Conservation (phyloP, 2,888 invertebrate species). For the Chirona hameri region DNA sequence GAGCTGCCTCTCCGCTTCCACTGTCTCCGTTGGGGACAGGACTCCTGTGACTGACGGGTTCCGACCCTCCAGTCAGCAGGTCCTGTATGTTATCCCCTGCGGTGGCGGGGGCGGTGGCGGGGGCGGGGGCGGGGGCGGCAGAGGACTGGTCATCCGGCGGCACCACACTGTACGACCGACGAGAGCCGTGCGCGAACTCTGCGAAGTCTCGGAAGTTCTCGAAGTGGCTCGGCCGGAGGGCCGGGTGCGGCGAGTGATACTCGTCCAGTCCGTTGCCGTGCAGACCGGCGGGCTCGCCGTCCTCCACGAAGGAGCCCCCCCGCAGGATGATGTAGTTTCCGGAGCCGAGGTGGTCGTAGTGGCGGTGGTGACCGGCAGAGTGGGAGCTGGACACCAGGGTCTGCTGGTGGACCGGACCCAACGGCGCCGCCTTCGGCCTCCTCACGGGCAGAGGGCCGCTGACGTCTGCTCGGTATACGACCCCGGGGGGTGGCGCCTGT, state of each 20-base stretch:
- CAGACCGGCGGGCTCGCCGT: background rate
- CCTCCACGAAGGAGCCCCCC: background rate
- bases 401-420: background rate
- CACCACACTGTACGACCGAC: background rate
- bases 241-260: no score
- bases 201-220: background rate
- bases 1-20: background rate
- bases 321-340: constrained; percentile 4
- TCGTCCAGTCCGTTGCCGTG: background rate
- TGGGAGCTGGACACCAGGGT: background rate
- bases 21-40: background rate
- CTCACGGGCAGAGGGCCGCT: no score
- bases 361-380: no score
- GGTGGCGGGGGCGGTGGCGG: background rate
- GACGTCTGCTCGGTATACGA: no score
- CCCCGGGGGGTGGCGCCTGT: no score
- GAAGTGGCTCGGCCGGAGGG: background rate
- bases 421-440: background rate
- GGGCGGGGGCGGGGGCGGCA: no score
- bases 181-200: background rate
- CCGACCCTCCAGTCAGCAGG: background rate
- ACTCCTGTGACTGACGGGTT: no score
- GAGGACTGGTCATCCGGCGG: background rate
- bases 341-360: background rate
- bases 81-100: background rate